A percentile compares a stretch with the other conserved stretches of the same genome.
phyloP scores from a whole-genome alignment of 2,797 vertebrate genomes.

The Oreochromis grahami region DNA sequence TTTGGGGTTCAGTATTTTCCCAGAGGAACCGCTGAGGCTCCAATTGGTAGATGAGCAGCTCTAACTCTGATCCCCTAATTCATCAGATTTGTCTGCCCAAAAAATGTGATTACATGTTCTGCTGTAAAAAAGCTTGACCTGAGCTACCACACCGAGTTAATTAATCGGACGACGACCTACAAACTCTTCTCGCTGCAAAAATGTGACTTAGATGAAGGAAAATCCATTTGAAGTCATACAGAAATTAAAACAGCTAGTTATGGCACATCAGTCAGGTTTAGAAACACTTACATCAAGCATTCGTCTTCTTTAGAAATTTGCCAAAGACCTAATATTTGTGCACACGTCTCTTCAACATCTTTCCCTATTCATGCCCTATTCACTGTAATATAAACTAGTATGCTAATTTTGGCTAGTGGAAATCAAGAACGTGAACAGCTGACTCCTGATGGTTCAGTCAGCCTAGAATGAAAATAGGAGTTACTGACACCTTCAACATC shows the following conservation, averaged over 20 bases:
- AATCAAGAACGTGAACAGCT: background rate
- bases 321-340: background rate
- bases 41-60: background rate
- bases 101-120: background rate
- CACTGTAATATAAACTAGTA: background rate
- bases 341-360: background rate
- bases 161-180: background rate
- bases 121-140: background rate
- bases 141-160: background rate
- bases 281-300: background rate
- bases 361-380: background rate
- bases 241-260: background rate
- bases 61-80: accelerated
- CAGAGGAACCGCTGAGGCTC: background rate
- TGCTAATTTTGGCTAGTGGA: background rate
- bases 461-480: background rate
- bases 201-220: background rate
- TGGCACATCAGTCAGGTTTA: background rate
- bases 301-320: background rate
- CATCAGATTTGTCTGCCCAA: background rate
- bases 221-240: background rate
- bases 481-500: accelerated
- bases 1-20: background rate
- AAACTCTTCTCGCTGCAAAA: background rate
- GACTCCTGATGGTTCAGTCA: background rate